Evolutionary conservation across 2,797 vertebrate genomes (phyloP), one percentile per base, ranked within the genome.

Genomic region (Capromys pilorides): DNA sequence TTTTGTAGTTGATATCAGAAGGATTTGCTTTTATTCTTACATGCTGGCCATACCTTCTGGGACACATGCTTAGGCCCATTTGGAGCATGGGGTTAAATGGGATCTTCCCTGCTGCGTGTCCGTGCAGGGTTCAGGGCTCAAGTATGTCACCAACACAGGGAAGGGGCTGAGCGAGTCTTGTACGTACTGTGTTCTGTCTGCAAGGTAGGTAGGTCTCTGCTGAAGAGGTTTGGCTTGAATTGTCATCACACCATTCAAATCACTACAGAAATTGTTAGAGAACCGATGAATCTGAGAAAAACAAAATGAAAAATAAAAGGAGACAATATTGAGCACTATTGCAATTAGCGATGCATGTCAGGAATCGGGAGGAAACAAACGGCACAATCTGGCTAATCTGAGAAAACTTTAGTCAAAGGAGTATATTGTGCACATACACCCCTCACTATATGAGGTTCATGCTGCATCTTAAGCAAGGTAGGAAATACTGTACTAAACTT

Each of bases 201-300:
- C 36, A 78, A 96, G 96, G 88, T 95, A 95, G 61, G 93, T 39
- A 62, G 98, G 98, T 96, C 99, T 98, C 95, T 98, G 98, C 62
- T 99, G 99, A 79, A 99, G 98, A 0, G 99, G 99, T 95, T 99
- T 99, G 69, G 98, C 98, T 96, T 98, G 99, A 97, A 99, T 98
- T 91, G 98, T 99, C 99, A 99, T 99, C 86, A 99, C 98, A 82
- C 99, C 98, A 61, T 98, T 98, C 97, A 99, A 97, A 97, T 98
- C 98, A 61, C 79, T 98, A 80, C 90, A 98, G 36, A 98, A 98
- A 96, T 94, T 98, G 96, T 95, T 98, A 93, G 98, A 97, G 71
- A 98, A 98, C 94, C 94, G 98, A 69, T 97, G 96, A 94, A 96
- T 96, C 98, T 99, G 97, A 91, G 92, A 86, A 97, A 75, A 71